Base-by-base conservation (phyloP, 2,113 vertebrate genomes). In the Prolemur simus region DNA sequence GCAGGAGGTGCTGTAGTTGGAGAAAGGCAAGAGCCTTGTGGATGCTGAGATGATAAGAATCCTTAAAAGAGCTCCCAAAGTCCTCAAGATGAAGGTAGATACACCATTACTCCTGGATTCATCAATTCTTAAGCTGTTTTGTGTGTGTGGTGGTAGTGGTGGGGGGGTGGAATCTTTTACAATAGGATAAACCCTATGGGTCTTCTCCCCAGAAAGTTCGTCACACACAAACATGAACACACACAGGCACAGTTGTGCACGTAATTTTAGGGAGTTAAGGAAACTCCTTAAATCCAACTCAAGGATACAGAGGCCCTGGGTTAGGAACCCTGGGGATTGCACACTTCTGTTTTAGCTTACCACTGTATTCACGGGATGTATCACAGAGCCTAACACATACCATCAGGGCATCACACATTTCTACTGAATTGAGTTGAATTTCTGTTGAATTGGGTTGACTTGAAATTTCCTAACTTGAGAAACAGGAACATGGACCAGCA, bases 401-500 rank as follows among this genome's bases (percentile, higher is more conserved):
- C 1, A 15, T 13, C 20, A 42, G 27, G 39, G 14, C 8, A 15
- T n/a, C 29, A 14, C 21, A 29, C 15, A n/a, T 64, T 80, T 74
- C 69, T 84, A 11, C 3, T 32, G 23, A 23, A 63, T 27, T n/a
- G 37, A 81, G 45, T 15, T 64, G 9, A 5, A 23, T 56, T 84
- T 73, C 73, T 73, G 23, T 54, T 25, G 37, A 78, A 73, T 25
- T 69, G 58, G 60, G 17, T 17, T 34, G 45, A 73, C 45, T 0
- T 27, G 68, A 92, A 82, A 87, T 89, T 12, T 17, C 23, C 34
- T 63, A 45, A 49, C 20, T n/a, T 47, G 25, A 92, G 87, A 93
- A 64, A 12, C 29, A 69, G 23, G 64, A 32, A 4, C 15, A 12
- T 1, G 34, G 45, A 8, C 17, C 37, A 34, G 32, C 5, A 45